Evolutionary conservation across 2,113 vertebrate species (phyloP), one percentile per base, ranked within the genome.

Genomic region (Haplochromis burtoni): DNA sequence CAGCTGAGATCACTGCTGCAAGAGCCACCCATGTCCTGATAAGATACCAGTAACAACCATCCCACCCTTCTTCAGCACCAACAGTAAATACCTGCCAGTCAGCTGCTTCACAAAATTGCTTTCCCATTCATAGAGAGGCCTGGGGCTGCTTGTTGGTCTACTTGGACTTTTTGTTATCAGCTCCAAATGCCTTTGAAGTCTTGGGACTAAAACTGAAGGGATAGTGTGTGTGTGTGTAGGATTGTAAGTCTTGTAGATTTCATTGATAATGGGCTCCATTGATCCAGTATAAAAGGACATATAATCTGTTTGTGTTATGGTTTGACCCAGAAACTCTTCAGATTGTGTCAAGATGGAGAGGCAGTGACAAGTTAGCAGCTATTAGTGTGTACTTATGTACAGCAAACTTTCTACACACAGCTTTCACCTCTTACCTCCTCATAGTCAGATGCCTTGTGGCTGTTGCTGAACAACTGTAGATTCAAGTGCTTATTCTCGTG

Each of bases 361-460:
- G 24, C 26, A 13, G 8, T 53, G 53, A 81, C 38, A 71, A 13
- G 31, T 57, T 51, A 53, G 26, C 31, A 80, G 82, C 59, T 68
- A 80, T 79, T 31, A 81, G 57, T 14, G 8, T 61, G 57, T n/a
- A 29, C 24, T 80, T 14, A 66, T 8, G 24, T 16, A n/a, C 31
- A 26, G 68, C n/a, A 66, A 63, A 31, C 21, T 57, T 24, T 76
- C 21, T 49, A 16, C 38, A 80, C 13, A 2, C 8, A 5, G n/a
- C 71, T 57, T 81, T 68, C 19, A 7, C 59, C 35, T 21, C 89
- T 95, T 97, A 98, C 98, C 98, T 97, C 96, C 91, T 96, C 95
- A 95, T 95, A 93, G 10, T 96, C 96, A 89, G 93, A 89, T 26
- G 95, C 92, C 91, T 91, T 96, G 87, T 94, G 88, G 83, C 94